A percentile compares a stretch with the other conserved stretches of the same genome.
Conservation (phyloP, 2,888 invertebrate genomes). For the Phasia obesa region DNA sequence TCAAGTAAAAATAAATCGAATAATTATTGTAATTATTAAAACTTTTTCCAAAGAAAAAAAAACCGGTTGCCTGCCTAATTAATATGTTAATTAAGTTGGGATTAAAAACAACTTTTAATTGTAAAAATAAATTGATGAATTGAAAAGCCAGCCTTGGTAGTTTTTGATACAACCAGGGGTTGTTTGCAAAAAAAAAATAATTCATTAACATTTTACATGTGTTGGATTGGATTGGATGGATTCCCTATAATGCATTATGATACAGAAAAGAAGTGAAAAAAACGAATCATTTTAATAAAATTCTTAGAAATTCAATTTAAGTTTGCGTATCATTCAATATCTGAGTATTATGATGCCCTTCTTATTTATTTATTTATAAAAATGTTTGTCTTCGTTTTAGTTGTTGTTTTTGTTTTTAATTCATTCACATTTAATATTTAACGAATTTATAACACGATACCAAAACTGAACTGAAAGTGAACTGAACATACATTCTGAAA, state of each 20-base stretch:
- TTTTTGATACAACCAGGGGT: neutral
- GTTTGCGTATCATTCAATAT: slow-evolving; percentile 69
- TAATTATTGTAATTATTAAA: neutral
- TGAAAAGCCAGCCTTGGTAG: slow-evolving; percentile 19
- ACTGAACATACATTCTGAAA: slow-evolving; percentile 58
- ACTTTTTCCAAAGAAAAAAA: no score
- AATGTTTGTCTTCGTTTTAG: slow-evolving; percentile 6
- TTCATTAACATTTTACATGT: slow-evolving; percentile 47
- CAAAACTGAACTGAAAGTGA: slow-evolving; percentile 40
- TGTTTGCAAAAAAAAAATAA: slow-evolving; percentile 1
- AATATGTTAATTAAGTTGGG: slow-evolving; percentile 40
- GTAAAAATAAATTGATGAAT: slow-evolving; percentile 39
- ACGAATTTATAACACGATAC: slow-evolving; percentile 70
- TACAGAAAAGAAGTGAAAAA: neutral
- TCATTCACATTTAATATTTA: slow-evolving; percentile 60
- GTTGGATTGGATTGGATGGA: slow-evolving; percentile 18
- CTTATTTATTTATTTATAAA: slow-evolving; percentile 40
- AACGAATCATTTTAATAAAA: slow-evolving; percentile 32
- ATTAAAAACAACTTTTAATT: slow-evolving; percentile 28
- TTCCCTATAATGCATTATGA: slow-evolving; percentile 2
- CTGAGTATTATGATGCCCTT: slow-evolving; percentile 57
- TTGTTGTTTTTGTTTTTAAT: slow-evolving; percentile 22
- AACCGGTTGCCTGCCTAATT: slow-evolving; percentile 28
- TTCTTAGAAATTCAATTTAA: slow-evolving; percentile 71
- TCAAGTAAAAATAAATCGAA: neutral